A percentile compares a stretch with the other conserved stretches of the same genome.
phyloP scores from a whole-genome alignment of 2,888 invertebrate genomes.

The Lepas anatifera region DNA sequence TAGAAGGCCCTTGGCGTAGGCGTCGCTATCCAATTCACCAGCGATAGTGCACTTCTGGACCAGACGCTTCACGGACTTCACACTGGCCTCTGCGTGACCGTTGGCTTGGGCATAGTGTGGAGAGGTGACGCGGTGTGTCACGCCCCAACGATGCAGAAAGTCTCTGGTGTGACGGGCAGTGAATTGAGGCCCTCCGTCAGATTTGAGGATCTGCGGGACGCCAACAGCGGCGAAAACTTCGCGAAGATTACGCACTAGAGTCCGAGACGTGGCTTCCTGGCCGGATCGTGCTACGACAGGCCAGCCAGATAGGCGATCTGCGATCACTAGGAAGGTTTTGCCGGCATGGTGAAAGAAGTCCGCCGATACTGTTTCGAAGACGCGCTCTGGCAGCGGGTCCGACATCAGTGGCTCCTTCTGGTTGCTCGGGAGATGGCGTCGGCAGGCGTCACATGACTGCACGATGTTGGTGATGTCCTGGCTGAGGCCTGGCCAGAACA shows the following conservation, averaged over 20 bases:
- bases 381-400: neutral
- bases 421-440: neutral
- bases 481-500: too few species aligned
- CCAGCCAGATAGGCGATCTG: neutral
- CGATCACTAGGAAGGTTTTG: neutral
- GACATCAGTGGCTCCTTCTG: neutral
- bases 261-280: neutral
- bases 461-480: neutral
- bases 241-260: too few species aligned
- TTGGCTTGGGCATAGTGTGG: neutral
- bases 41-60: neutral
- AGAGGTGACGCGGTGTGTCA: neutral
- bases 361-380: neutral
- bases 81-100: neutral
- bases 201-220: too few species aligned
- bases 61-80: neutral
- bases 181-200: too few species aligned
- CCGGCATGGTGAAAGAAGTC: neutral
- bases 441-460: neutral
- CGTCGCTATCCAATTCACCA: neutral
- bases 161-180: too few species aligned
- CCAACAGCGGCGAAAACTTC: too few species aligned
- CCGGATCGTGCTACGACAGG: neutral
- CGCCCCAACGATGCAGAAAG: neutral
- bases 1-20: neutral